Evolutionary conservation across 2,797 vertebrate genomes (phyloP), one percentile per base, ranked within the genome.

Genomic region (Antrozous pallidus): DNA sequence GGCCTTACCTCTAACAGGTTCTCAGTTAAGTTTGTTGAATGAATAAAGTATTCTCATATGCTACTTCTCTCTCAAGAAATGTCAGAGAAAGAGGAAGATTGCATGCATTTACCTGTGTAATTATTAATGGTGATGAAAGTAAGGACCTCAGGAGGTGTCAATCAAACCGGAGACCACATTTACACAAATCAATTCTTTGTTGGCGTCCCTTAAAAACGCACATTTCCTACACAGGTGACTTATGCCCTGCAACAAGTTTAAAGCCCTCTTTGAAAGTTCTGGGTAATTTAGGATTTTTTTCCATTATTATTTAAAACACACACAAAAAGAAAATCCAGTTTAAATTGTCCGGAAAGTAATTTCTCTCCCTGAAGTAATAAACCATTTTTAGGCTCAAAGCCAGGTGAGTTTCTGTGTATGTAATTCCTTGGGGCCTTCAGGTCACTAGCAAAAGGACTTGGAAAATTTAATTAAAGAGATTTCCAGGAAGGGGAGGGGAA

Each of bases 281-380:
- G 83, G 67, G 81, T 93, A 96, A 94, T 36, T 83, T 96, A 95
- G 87, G 45, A 70, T 77, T 89, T 91, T 54, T 74, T 42, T 1
- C 63, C 93, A 95, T 93, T 73, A 95, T 95, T 88, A 94, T 91
- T 92, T 95, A 95, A 93, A 97, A 95, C 67, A 82, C 90, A 96
- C 51, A 56, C 12, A 96, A 77, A 95, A 95, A 88, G 79, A 96
- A 96, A 82, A 95, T 97, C 58, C 47, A 96, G 47, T 96, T 97
- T 95, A 97, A 98, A 97, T 91, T 97, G 91, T 97, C 85, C n/a
- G 97, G 94, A 97, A 98, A 97, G 73, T 93, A 96, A 95, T 97
- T 98, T 97, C 94, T 97, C 71, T 97, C 82, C 92, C 45, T 77
- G 51, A 97, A 97, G 82, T 56, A 98, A 97, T 97, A 97, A 97